Conservation (phyloP, 1,140 invertebrate species). For the Drosophila lacteicornis region DNA sequence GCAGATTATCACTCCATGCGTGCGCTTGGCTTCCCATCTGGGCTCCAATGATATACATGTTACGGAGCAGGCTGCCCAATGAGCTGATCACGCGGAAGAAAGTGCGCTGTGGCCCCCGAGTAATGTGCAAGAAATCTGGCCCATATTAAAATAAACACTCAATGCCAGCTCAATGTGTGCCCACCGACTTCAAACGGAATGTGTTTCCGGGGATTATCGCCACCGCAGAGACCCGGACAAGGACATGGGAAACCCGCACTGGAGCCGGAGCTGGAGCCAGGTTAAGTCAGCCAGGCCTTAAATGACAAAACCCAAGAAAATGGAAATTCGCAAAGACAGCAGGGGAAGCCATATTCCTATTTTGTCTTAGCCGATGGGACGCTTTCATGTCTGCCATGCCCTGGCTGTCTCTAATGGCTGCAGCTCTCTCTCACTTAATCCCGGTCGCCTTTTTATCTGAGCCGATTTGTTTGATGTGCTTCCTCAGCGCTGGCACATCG, state of each 20-base stretch:
- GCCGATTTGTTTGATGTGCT: constrained; percentile 76
- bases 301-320: constrained; percentile 42
- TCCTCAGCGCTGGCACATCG: constrained; percentile 26
- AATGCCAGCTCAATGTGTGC: constrained; percentile 23
- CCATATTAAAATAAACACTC: constrained; percentile 59
- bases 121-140: constrained; percentile 52
- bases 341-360: constrained; percentile 9
- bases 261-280: not conserved
- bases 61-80: constrained; percentile 60
- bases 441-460: constrained; percentile 54
- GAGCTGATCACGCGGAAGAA: constrained; percentile 78
- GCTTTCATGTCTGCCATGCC: constrained; percentile 31
- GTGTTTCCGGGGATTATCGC: constrained; percentile 40
- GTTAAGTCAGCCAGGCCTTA: constrained; percentile 34
- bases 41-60: constrained; percentile 11
- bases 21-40: constrained; percentile 40
- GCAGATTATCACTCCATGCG: constrained; percentile 63
- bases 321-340: constrained; percentile 22
- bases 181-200: constrained; percentile 52
- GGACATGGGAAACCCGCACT: not conserved
- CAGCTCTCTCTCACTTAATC: constrained; percentile 63
- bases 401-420: constrained; percentile 46
- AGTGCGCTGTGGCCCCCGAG: constrained; percentile 57
- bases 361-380: constrained; percentile 7
- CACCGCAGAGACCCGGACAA: constrained; percentile 16